Percentiles rank a stretch among this genome's conserved stretches.
These are phyloP conservation scores for Azorinus chamasolen DNA, from an alignment of 2,888 invertebrate genomes.

Conservation along the genomic window DNA sequence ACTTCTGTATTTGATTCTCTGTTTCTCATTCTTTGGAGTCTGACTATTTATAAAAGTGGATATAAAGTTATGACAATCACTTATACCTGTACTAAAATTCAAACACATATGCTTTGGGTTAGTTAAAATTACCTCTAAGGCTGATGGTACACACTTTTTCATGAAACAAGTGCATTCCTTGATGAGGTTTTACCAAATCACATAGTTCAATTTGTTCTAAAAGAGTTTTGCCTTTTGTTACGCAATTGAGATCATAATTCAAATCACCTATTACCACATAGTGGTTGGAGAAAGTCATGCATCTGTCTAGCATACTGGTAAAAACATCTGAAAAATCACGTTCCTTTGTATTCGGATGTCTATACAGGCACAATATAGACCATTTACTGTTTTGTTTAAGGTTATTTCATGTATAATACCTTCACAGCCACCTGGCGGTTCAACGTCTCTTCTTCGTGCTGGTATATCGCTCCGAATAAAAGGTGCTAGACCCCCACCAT, in stretches of 20 bases:
- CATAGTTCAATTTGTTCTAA: neutral
- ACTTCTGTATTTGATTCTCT: no score
- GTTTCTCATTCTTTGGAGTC: no score
- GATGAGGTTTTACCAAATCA: neutral
- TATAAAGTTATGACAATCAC: no score
- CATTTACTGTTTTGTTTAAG: neutral
- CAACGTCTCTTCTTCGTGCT: neutral
- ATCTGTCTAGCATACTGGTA: no score
- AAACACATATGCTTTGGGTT: neutral
- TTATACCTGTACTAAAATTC: slow-evolving; percentile 4
- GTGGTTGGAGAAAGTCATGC: neutral
- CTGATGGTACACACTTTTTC: neutral
- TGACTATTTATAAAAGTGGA: no score
- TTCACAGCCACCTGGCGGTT: neutral
- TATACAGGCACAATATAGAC: slow-evolving; percentile 1
- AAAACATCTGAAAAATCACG: neutral
- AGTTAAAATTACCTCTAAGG: neutral
- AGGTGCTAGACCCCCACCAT: slow-evolving; percentile 21
- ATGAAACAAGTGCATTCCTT: neutral
- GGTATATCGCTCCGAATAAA: slow-evolving; percentile 8
- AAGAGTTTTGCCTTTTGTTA: no score
- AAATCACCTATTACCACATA: no score
- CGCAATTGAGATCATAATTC: no score
- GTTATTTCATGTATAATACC: slow-evolving; percentile 4
- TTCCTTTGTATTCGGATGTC: slow-evolving; percentile 5